Percentiles rank a stretch among this genome's conserved stretches.
These are phyloP conservation scores for Spodoptera picta DNA, from an alignment of 2,888 invertebrate species.

Conservation along the genomic window DNA sequence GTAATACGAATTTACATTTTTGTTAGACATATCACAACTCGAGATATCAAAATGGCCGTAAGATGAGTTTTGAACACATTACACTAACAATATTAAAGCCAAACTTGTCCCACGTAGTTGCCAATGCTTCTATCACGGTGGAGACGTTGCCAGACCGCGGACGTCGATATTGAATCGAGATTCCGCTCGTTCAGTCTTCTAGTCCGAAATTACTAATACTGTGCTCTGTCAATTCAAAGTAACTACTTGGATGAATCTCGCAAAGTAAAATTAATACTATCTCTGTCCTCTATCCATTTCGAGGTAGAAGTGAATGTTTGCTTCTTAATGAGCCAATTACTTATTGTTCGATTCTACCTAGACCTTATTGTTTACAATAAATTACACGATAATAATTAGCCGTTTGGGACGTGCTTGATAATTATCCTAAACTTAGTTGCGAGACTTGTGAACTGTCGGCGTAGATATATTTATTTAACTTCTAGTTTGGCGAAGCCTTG, in stretches of 20 bases:
- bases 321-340: constrained; percentile 15
- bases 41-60: neutral
- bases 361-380: constrained; percentile 9
- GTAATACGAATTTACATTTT: constrained; percentile 4
- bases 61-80: constrained; percentile 8
- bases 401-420: neutral
- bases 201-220: constrained; percentile 20
- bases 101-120: constrained; percentile 8
- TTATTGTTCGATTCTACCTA: constrained; percentile 9
- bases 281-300: constrained; percentile 18
- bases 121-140: constrained; percentile 6
- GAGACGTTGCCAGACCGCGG: constrained; percentile 1
- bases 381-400: constrained; percentile 13
- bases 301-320: constrained; percentile 31
- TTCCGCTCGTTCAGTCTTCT: constrained; percentile 30
- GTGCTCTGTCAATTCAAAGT: constrained; percentile 1
- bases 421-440: constrained; percentile 5
- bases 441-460: neutral
- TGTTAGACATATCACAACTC: constrained; percentile 23
- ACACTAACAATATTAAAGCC: constrained; percentile 22
- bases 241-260: neutral
- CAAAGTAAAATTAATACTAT: constrained; percentile 14
- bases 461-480: constrained; percentile 16
- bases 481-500: too few species aligned
- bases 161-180: neutral